A percentile compares a stretch with the other conserved stretches of the same genome.
Evolutionary conservation across 64 coral and sea anemone genomes (phyloP).

Genomic region (Trachythela sp.): DNA sequence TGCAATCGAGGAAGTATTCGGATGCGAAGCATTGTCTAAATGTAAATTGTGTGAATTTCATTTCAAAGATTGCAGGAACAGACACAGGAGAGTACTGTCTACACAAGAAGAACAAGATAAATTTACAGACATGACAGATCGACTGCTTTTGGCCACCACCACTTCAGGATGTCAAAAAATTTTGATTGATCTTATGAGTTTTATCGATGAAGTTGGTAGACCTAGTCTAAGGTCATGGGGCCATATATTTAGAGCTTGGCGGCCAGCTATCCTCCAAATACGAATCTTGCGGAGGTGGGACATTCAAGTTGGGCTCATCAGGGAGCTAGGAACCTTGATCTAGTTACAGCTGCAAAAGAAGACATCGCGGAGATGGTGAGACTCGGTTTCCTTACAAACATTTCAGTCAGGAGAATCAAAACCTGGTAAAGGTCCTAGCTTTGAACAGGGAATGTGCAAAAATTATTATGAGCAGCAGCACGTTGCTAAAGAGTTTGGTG

Average conservation of each 20-base stretch:
- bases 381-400: background rate
- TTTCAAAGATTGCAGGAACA: background rate
- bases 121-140: no score
- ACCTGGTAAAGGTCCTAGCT: background rate
- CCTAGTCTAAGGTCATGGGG: slow-evolving; percentile 29
- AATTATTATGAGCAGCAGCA: background rate
- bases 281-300: slow-evolving; percentile 48
- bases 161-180: background rate
- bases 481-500: background rate
- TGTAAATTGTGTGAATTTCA: background rate
- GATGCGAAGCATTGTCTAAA: background rate
- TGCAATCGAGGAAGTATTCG: background rate
- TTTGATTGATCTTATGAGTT: background rate
- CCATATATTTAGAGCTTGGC: slow-evolving; percentile 59
- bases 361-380: slow-evolving; percentile 54
- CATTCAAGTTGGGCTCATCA: slow-evolving; percentile 56
- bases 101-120: background rate
- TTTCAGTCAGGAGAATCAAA: background rate
- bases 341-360: slow-evolving; percentile 46
- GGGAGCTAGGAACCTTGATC: slow-evolving; percentile 44
- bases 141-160: background rate
- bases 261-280: slow-evolving; percentile 46
- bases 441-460: no score
- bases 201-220: background rate
- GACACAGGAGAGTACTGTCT: background rate